Base-by-base conservation (phyloP, 2,888 invertebrate species). In the Hymenopus coronatus region DNA sequence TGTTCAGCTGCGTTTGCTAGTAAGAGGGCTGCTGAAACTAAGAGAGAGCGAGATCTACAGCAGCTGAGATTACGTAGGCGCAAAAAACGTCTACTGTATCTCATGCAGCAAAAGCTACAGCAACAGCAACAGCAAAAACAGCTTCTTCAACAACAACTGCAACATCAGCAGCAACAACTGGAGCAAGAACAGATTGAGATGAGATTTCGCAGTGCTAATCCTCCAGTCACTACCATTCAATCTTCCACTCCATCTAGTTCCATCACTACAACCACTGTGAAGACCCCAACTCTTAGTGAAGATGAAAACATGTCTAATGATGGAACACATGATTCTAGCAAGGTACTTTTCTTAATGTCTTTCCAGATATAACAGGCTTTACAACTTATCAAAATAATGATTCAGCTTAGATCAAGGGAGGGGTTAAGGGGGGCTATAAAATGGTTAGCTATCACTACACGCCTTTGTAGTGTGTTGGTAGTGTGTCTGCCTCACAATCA, bases 1-100 rank as follows among this genome's bases (percentile, higher is more conserved):
- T 97, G 97, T 92, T 95, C 96, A 91, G 94, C 94, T 87, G 94
- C 93, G 82, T 93, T 93, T 90, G 93, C 93, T 90, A 91, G 92
- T 33, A 93, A 93, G 91, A 92, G 91, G 85, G 92, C 92, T 83
- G 92, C 92, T 30, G 89, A 91, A 88, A 84, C 86, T 3, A 90
- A 91, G 87, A 90, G 90, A 89, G 91, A 91, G 87, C 83, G 87
- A 84, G 88, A 90, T 27, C 87, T 90, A 8, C 54, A 86, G 70
- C 89, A 89, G 82, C 28, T 90, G n/a, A 85, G 89, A 33, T 82
- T 89, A 20, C 85, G 89, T 3, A 46, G 89, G 8, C 89, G 89
- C 27, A 89, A 89, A 86, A 89, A 89, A 81, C 85, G 89, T n/a
- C 82, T 89, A 3, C 54, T 88, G 14, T 87, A 89, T 33, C 33